These are phyloP conservation scores for Spea bombifrons DNA, from an alignment of 2,113 vertebrate genomes.

Conservation along the genomic window DNA sequence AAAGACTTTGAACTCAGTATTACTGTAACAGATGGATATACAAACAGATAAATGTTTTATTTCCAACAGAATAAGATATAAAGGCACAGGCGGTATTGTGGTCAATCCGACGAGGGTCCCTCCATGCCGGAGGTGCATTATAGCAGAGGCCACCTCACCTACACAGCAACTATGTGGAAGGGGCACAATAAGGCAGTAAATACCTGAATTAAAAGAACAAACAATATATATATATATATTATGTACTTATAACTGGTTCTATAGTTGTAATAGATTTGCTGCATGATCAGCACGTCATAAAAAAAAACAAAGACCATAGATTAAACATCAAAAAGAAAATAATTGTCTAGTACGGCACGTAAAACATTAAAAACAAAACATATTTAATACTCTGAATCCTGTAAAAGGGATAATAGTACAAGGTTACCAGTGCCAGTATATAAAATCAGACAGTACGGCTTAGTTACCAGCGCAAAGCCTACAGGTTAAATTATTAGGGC, in stretches of 20 bases:
- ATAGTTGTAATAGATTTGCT: background rate
- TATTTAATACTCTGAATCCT: background rate
- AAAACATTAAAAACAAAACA: conserved; percentile 18
- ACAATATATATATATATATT: conserved; percentile 27
- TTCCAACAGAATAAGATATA: conserved; percentile 19
- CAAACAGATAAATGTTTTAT: background rate
- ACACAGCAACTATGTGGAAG: background rate
- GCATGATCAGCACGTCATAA: conserved; percentile 21
- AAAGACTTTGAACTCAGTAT: too few relatives aligned
- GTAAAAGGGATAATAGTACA: conserved; percentile 14
- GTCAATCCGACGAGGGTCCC: conserved; percentile 11
- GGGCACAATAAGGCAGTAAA: conserved; percentile 28
- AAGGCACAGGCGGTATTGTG: conserved; percentile 39
- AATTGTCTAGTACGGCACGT: conserved; percentile 19
- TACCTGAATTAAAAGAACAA: conserved; percentile 6
- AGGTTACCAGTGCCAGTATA: background rate
- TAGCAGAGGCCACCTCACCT: background rate
- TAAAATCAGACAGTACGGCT: conserved; percentile 8
- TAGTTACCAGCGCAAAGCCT: background rate
- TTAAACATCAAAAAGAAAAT: background rate
- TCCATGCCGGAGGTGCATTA: conserved; percentile 1
- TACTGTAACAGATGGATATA: background rate
- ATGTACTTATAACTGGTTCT: conserved; percentile 21
- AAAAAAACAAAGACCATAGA: conserved; percentile 5
- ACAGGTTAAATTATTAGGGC: background rate